These are phyloP conservation scores for Philereme vetulata DNA, from an alignment of 2,888 invertebrate species.

Conservation along the genomic window DNA sequence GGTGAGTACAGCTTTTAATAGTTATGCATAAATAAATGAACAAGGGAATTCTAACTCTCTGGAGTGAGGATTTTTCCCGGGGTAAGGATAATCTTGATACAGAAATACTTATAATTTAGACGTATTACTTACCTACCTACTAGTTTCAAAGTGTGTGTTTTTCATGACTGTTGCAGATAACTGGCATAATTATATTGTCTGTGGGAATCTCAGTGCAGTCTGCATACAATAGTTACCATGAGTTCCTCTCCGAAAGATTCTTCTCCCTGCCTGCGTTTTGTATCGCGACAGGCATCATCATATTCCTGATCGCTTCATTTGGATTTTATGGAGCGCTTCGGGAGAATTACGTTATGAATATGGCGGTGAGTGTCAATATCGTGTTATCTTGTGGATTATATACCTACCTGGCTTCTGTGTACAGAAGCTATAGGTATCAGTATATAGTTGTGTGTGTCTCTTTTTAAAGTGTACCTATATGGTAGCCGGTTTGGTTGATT, in stretches of 20 bases:
- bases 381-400: background rate
- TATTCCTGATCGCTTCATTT: constrained; percentile 91
- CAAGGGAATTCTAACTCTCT: too few relatives aligned
- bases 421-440: too few relatives aligned
- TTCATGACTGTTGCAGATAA: constrained; percentile 85
- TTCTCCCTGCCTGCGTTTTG: constrained; percentile 89
- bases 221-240: constrained; percentile 86
- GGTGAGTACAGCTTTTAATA: constrained; percentile 58
- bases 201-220: constrained; percentile 88
- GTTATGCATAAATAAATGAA: too few relatives aligned
- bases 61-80: too few relatives aligned
- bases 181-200: constrained; percentile 90
- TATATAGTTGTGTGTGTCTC: too few relatives aligned
- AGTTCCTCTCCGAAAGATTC: constrained; percentile 87
- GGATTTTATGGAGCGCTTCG: constrained; percentile 95
- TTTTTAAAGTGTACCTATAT: too few relatives aligned
- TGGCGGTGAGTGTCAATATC: constrained; percentile 84
- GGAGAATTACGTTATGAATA: constrained; percentile 92
- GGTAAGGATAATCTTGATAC: background rate
- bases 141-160: background rate
- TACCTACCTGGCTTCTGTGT: too few relatives aligned
- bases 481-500: too few relatives aligned
- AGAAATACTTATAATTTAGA: background rate
- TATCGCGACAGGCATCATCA: constrained; percentile 88
- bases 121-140: background rate